Evolutionary conservation across 2,888 invertebrate genomes (phyloP), one percentile per base, ranked within the genome.

Genomic region (Diploptera punctata): DNA sequence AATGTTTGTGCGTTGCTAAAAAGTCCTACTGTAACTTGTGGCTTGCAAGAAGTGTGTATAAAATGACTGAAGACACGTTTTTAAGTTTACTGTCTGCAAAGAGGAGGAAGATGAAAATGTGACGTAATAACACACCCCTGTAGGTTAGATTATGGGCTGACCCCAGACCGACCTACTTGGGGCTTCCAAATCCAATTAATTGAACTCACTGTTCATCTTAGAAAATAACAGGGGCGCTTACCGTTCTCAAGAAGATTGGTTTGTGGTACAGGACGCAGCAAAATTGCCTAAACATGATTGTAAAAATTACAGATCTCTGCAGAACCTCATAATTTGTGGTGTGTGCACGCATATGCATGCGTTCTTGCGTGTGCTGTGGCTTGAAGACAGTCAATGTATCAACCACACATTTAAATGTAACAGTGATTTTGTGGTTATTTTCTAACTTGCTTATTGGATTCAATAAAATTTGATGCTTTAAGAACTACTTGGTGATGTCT

Each of bases 161-260:
- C 26, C 31, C n/a, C 47, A n/a, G 47, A n/a, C 54, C 24, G 26
- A 31, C 31, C 4, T 2, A 57, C 29, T 29, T 29, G 57, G 1
- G 31, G 33, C 68, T 68, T 33, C 61, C 47, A 44, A 49, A 52
- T 62, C 70, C 68, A 68, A 68, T 68, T 68, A 72, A 72, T 68
- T 43, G 60, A 72, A 31, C 67, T 52, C 43, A 18, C 24, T 13
- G 65, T 44, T 52, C 54, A 52, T 62, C 61, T 60, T 29, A 62
- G 68, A 29, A 68, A 68, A 71, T 71, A 71, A 67, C 71, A 67
- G 71, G 49, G 65, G 61, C 19, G 70, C 61, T 57, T 57, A 29
- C 26, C 38, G 62, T 18, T 67, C n/a, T 18, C 7, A 44, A 21
- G 52, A 52, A 21, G 10, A 2, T 19, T 18, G 47, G 69, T 54